Percentiles rank a stretch among this genome's conserved stretches.
Conservation (phyloP, 2,888 invertebrate genomes). For the Allophyes oxyacanthae region DNA sequence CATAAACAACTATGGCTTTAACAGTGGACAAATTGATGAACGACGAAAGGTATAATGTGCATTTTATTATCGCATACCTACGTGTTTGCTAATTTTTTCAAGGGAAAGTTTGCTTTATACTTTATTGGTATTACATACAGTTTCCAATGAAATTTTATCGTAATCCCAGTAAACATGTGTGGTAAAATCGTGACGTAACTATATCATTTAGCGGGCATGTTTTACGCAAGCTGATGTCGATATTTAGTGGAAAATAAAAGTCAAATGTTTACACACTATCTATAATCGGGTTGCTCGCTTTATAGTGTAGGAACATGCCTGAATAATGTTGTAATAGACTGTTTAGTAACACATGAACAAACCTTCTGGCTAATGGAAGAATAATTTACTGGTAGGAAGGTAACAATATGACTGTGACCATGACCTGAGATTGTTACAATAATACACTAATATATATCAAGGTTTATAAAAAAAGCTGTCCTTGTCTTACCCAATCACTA, state of each 20-base stretch:
- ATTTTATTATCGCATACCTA: conserved; percentile 45
- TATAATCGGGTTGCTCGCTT: conserved; percentile 19
- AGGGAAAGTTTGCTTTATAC: conserved; percentile 74
- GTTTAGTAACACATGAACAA: conserved; percentile 11
- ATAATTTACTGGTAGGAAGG: conserved; percentile 17
- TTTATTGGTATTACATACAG: conserved; percentile 27
- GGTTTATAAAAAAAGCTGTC: no score
- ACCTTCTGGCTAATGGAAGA: conserved; percentile 14
- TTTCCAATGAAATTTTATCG: conserved; percentile 29
- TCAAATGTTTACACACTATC: conserved; percentile 38
- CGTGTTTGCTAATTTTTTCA: conserved; percentile 62
- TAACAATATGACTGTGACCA: conserved; percentile 30
- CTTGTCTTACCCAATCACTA: no score
- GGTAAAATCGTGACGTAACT: conserved; percentile 44
- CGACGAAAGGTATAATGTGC: conserved; percentile 77
- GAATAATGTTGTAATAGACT: conserved; percentile 13
- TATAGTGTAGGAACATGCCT: conserved; percentile 10
- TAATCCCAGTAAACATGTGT: conserved; percentile 16
- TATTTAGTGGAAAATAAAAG: conserved; percentile 18
- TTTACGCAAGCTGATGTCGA: conserved; percentile 7
- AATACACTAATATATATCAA: conserved; percentile 5
- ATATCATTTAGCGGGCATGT: conserved; percentile 6
- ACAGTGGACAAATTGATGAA: conserved; percentile 83
- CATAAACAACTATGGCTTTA: conserved; percentile 73
- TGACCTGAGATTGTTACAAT: conserved; percentile 33